Evolutionary conservation across 2,797 vertebrate genomes (phyloP).

Genomic region (Tamandua tetradactyla): DNA sequence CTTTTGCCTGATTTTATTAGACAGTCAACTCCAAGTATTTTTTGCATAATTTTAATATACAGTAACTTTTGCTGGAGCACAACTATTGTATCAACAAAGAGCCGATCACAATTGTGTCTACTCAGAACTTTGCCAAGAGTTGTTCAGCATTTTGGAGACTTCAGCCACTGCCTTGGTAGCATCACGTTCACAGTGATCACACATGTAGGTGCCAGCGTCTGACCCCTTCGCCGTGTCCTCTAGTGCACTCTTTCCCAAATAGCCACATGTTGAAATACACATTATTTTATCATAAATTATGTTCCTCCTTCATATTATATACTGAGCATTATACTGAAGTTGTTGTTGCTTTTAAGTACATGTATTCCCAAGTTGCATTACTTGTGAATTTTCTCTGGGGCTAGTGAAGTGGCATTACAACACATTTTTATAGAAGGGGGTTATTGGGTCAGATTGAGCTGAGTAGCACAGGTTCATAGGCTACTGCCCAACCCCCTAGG

Average conservation of each 20-base stretch:
- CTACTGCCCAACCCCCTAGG: background rate
- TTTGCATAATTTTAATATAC: background rate
- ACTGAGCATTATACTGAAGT: background rate
- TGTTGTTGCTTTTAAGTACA: background rate
- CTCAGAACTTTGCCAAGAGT: background rate
- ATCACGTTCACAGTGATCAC: accelerated
- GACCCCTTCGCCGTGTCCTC: background rate
- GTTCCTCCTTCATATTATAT: background rate
- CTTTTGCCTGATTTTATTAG: background rate
- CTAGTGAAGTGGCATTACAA: background rate
- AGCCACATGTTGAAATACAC: no score
- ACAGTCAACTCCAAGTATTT: background rate
- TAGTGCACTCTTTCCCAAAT: no score
- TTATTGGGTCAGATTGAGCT: background rate
- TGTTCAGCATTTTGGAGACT: background rate
- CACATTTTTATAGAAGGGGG: background rate
- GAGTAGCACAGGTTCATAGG: background rate
- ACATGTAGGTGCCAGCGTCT: accelerated
- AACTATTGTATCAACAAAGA: background rate
- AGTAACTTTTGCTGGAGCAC: background rate
- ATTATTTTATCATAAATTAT: no score
- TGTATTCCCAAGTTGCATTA: background rate
- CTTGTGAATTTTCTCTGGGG: background rate
- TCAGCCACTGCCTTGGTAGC: background rate
- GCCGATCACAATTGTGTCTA: accelerated